Evolutionary conservation across 2,797 vertebrate genomes (phyloP).

Genomic region (Propithecus perrieri): DNA sequence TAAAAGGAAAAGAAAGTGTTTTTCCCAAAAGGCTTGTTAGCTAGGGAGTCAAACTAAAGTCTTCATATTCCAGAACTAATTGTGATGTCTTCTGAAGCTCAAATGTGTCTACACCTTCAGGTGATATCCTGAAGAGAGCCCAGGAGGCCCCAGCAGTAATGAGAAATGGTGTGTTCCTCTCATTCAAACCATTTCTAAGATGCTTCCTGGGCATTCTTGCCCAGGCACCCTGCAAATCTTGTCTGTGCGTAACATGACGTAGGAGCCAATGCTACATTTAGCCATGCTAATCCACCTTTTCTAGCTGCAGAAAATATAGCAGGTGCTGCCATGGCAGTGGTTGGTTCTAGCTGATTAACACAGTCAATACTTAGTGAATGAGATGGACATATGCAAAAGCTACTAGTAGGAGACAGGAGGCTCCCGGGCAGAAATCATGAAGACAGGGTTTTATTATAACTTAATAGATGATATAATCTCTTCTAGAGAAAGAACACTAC

Average conservation of each 20-base stretch:
- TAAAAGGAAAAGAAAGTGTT: not conserved
- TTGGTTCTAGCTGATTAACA: not conserved
- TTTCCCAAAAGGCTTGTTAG: not conserved
- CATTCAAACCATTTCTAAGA: not conserved
- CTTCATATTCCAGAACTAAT: not conserved
- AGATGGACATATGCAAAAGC: not conserved
- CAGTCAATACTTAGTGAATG: not conserved
- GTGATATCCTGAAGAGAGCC: not conserved
- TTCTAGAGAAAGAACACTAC: not conserved
- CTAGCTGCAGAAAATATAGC: not conserved
- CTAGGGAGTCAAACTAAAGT: not conserved
- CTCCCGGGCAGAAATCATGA: not conserved
- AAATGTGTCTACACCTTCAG: not conserved
- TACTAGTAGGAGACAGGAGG: not conserved
- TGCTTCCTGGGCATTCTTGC: not conserved
- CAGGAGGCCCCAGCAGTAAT: not conserved
- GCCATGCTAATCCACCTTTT: not conserved
- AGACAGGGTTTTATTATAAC: not conserved
- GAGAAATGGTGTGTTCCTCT: not conserved
- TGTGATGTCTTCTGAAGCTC: not conserved
- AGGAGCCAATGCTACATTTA: not conserved
- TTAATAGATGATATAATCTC: not conserved
- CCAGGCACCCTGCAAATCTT: not conserved
- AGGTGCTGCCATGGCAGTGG: not conserved
- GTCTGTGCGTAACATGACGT: not conserved